Evolutionary conservation across 2,113 vertebrate genomes (phyloP), one percentile per base, ranked within the genome.

Genomic region (Pangasianodon hypophthalmus): DNA sequence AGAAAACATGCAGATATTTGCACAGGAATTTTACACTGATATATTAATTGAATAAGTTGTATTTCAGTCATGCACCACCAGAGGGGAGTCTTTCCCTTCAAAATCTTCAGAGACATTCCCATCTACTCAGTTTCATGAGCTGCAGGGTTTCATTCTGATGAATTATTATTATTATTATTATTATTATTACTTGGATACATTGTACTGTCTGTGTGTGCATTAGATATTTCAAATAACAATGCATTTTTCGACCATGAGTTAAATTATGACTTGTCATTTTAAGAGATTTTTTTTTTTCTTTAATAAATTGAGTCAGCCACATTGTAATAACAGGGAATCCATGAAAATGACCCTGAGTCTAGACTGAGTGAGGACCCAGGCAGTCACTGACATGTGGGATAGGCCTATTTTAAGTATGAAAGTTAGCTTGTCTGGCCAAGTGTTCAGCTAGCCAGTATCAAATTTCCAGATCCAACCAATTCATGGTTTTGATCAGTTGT

Each of bases 51-150:
- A 18, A 79, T 54, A 24, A 48, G 6, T 86, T 83, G 73, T 87
- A 90, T 93, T 90, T 84, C 64, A 85, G 2, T 48, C 83, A 11
- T 81, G 54, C 14, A 56, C 94, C 95, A 94, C 92, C 75, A 95
- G 95, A 92, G 94, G 94, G 94, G 92, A 90, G 58, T 77, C 88
- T 87, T 90, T 46, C 44, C 89, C 92, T 83, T 92, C 46, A 83
- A 83, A 32, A 41, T 16, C 26, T 71, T 29, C 32, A 83, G 32
- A n/a, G 50, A 13, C 54, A 16, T 32, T 71, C 21, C 18, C 13
- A 50, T 54, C 10, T 41, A 41, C n/a, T 32, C n/a, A 71, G 14
- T 32, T 75, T 75, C 8, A 18, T 3, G 32, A 37, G 3, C 29
- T 1, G 32, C 1, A 7, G 6, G 14, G 69, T 71, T 71, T 71